Conservation (phyloP, 2,113 vertebrate species). For the Vidua macroura region DNA sequence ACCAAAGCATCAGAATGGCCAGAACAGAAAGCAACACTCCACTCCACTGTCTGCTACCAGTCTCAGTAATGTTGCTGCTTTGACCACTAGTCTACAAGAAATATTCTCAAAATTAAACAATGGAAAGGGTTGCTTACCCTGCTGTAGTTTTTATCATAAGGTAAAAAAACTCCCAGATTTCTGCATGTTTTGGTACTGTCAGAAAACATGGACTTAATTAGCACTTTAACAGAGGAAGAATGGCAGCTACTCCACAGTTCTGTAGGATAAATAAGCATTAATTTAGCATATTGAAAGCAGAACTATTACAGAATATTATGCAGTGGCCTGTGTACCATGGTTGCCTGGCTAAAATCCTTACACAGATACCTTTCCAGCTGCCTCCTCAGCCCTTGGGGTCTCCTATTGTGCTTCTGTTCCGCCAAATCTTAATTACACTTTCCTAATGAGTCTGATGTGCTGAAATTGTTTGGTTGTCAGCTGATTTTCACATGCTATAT, state of each 20-base stretch:
- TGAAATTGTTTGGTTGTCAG: not conserved
- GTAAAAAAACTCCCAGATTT: not conserved
- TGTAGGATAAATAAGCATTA: not conserved
- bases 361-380: not conserved
- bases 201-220: not conserved
- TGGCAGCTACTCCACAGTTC: not conserved
- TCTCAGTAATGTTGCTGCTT: not conserved
- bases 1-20: not conserved
- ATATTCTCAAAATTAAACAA: not conserved
- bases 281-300: not conserved
- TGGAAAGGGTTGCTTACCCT: not conserved
- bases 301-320: not conserved
- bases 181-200: not conserved
- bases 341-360: not conserved
- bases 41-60: not conserved
- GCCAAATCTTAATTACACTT: slow-evolving; percentile 39
- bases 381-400: not conserved
- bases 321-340: not conserved
- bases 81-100: not conserved
- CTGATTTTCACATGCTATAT: not conserved
- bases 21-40: not conserved
- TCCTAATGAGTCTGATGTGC: not conserved
- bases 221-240: not conserved
- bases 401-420: slow-evolving; percentile 20
- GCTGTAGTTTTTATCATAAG: not conserved